Conservation (phyloP, 1,140 invertebrate species). For the Drosophila sucinea region DNA sequence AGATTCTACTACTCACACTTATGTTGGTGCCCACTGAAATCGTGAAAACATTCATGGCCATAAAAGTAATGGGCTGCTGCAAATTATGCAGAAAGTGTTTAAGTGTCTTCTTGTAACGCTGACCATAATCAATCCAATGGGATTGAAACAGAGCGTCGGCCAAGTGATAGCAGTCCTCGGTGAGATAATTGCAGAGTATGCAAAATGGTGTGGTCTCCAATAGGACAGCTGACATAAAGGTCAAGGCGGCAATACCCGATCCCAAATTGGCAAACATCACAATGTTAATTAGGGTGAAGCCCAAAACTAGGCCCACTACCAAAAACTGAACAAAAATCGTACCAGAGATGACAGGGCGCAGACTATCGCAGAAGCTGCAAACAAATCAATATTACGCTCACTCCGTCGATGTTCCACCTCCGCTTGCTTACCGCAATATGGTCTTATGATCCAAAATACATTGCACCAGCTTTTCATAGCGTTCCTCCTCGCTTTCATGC, state of each 20-base stretch:
- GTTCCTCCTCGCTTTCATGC: conserved; percentile 27
- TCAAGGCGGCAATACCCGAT: conserved; percentile 53
- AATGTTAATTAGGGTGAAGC: conserved; percentile 66
- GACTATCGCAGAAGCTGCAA: conserved; percentile 51
- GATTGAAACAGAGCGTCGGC: conserved; percentile 60
- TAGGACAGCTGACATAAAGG: conserved; percentile 56
- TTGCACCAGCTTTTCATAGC: conserved; percentile 43
- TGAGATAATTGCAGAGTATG: conserved; percentile 63
- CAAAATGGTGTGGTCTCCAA: conserved; percentile 68
- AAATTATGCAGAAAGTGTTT: conserved; percentile 56
- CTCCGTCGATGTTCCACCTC: too few relatives aligned
- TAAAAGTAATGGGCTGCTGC: conserved; percentile 62
- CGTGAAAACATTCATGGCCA: conserved; percentile 61
- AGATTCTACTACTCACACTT: conserved; percentile 35
- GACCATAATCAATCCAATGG: conserved; percentile 57
- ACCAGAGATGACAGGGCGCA: conserved; percentile 63
- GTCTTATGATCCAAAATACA: conserved; percentile 59
- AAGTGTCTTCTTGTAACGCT: conserved; percentile 53
- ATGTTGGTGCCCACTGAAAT: conserved; percentile 71
- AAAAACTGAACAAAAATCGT: conserved; percentile 72
- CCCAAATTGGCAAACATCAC: conserved; percentile 57
- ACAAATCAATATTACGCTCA: not conserved
- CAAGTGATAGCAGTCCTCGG: conserved; percentile 52
- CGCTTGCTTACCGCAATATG: conserved; percentile 44
- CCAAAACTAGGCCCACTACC: conserved; percentile 59